Conservation (phyloP, 2,113 vertebrate genomes). For the Myotis brandtii region DNA sequence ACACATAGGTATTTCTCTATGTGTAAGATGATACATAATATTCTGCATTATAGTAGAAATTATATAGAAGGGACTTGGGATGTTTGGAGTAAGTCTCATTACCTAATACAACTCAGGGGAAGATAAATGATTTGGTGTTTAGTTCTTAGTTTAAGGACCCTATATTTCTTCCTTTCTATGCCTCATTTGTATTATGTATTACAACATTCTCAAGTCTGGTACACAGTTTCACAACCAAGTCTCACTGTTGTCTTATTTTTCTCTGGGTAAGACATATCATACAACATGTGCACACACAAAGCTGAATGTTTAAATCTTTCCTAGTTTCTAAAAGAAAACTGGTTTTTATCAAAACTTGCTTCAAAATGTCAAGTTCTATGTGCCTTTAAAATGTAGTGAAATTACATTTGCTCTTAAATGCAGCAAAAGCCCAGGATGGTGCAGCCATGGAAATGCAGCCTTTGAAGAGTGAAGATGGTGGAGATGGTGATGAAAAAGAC, state of each 20-base stretch:
- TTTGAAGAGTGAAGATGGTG: constrained; percentile 96
- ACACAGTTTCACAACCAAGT: neutral
- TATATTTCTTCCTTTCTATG: neutral
- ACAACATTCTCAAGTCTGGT: neutral
- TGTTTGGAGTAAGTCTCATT: neutral
- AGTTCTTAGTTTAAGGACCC: constrained; percentile 13
- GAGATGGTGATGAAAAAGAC: constrained; percentile 92
- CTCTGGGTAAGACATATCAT: neutral
- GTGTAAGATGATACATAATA: neutral
- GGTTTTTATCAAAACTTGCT: neutral
- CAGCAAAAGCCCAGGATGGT: constrained; percentile 98
- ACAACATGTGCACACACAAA: neutral
- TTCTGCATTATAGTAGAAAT: neutral
- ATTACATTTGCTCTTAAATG: constrained; percentile 55
- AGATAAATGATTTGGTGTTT: neutral
- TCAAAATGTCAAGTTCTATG: neutral
- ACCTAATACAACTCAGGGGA: neutral
- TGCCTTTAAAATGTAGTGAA: constrained; percentile 36
- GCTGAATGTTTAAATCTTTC: neutral
- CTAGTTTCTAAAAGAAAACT: constrained; percentile 32
- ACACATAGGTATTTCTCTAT: neutral
- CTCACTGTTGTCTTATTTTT: neutral
- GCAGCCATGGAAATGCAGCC: constrained; percentile 99
- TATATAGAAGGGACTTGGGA: neutral
- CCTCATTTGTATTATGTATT: neutral